A percentile compares a stretch with the other conserved stretches of the same genome.
phyloP scores from a whole-genome alignment of 2,113 vertebrate species.

The Pelodiscus sinensis region DNA sequence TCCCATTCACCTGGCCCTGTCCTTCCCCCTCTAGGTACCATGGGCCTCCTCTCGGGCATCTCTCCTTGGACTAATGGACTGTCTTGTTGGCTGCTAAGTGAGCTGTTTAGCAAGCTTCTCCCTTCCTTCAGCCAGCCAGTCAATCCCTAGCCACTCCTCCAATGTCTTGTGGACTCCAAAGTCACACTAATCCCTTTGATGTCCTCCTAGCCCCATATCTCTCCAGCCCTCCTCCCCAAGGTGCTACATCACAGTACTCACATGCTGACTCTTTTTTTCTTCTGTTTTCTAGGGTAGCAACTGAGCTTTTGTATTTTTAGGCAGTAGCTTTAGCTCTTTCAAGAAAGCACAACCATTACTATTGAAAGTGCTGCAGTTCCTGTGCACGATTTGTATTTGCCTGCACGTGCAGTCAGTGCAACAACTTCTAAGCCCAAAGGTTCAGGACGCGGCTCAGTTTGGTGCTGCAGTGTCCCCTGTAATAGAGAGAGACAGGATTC shows the following conservation, averaged over 20 bases:
- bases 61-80: neutral
- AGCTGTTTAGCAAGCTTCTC: constrained; percentile 44
- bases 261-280: constrained; percentile 62
- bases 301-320: constrained; percentile 72
- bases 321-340: constrained; percentile 67
- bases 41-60: neutral
- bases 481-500: constrained; percentile 32
- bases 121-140: constrained; percentile 7
- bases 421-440: constrained; percentile 7
- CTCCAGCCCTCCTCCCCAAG: constrained; percentile 71
- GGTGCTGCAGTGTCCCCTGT: neutral
- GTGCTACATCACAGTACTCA: constrained; percentile 73
- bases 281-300: constrained; percentile 74
- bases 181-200: constrained; percentile 64
- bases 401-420: neutral
- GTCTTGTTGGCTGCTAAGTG: constrained; percentile 19
- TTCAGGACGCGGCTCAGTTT: constrained; percentile 30
- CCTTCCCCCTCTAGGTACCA: neutral
- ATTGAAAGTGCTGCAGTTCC: constrained; percentile 55
- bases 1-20: neutral
- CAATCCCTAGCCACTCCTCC: constrained; percentile 43
- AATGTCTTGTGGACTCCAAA: constrained; percentile 59
- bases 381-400: constrained; percentile 23
- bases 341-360: constrained; percentile 39
- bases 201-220: constrained; percentile 46